phyloP scores from a whole-genome alignment of 2,888 invertebrate species.

The Dendrolimus houi region DNA sequence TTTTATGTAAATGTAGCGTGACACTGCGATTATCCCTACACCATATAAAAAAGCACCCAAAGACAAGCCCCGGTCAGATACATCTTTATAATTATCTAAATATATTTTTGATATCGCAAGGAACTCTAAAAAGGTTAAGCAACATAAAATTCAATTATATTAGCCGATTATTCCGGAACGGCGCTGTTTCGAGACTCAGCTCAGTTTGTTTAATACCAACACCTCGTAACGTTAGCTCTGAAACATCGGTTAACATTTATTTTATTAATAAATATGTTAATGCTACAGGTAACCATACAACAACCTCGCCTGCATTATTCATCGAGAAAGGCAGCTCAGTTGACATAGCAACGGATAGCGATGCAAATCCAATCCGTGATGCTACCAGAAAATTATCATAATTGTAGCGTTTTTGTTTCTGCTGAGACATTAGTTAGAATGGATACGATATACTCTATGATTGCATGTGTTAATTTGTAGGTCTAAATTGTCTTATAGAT shows the following conservation, averaged over 20 bases:
- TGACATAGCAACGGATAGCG: slow-evolving; percentile 73
- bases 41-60: no score
- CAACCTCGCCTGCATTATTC: slow-evolving; percentile 67
- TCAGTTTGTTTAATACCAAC: neutral
- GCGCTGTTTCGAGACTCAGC: neutral
- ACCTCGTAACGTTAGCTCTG: neutral
- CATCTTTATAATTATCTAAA: no score
- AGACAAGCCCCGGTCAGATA: no score
- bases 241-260: slow-evolving; percentile 59
- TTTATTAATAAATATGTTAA: slow-evolving; percentile 77
- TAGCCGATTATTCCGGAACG: no score
- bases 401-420: slow-evolving; percentile 75
- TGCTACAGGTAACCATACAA: slow-evolving; percentile 47
- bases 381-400: slow-evolving; percentile 69
- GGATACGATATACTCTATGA: no score
- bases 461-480: no score
- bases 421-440: neutral
- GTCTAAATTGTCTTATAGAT: no score
- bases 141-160: no score
- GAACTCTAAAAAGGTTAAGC: no score
- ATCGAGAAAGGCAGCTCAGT: slow-evolving; percentile 63
- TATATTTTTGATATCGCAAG: no score
- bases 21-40: no score
- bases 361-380: slow-evolving; percentile 75
- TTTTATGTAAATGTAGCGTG: no score